Percentiles rank a stretch among this genome's conserved stretches.
Conservation (phyloP, 2,888 invertebrate genomes). For the Cataglyphis rosenhaueri region DNA sequence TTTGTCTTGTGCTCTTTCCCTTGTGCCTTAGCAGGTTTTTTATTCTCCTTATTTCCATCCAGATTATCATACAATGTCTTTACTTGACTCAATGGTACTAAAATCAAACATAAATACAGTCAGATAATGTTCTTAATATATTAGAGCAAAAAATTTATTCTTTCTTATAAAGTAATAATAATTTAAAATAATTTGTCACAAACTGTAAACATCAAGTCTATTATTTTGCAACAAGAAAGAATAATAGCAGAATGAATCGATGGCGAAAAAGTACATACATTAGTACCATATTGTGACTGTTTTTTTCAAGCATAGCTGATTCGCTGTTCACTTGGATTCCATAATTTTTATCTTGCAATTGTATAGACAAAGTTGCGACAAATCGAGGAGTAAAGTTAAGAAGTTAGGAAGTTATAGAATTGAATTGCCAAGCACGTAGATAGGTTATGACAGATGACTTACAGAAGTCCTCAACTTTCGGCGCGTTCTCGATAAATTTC, state of each 20-base stretch:
- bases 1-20: slow-evolving; percentile 84
- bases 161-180: not conserved
- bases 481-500: slow-evolving; percentile 88
- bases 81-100: slow-evolving; percentile 90
- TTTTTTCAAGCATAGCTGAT: not conserved
- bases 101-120: slow-evolving; percentile 43
- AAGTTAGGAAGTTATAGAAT: too few species aligned
- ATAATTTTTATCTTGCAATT: not conserved
- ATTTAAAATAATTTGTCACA: not conserved
- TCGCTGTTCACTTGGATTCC: too few species aligned
- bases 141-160: not conserved
- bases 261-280: not conserved
- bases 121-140: not conserved
- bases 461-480: slow-evolving; percentile 92
- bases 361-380: not conserved
- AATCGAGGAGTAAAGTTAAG: not conserved
- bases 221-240: not conserved
- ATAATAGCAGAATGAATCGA: not conserved
- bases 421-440: not conserved
- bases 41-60: slow-evolving; percentile 88
- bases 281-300: slow-evolving; percentile 8
- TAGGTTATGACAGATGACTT: slow-evolving; percentile 84
- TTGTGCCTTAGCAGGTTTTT: slow-evolving; percentile 84
- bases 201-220: not conserved
- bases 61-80: slow-evolving; percentile 89